A percentile compares a stretch with the other conserved stretches of the same genome.
phyloP scores from a whole-genome alignment of 2,888 invertebrate genomes.

The Brachyptera risi region DNA sequence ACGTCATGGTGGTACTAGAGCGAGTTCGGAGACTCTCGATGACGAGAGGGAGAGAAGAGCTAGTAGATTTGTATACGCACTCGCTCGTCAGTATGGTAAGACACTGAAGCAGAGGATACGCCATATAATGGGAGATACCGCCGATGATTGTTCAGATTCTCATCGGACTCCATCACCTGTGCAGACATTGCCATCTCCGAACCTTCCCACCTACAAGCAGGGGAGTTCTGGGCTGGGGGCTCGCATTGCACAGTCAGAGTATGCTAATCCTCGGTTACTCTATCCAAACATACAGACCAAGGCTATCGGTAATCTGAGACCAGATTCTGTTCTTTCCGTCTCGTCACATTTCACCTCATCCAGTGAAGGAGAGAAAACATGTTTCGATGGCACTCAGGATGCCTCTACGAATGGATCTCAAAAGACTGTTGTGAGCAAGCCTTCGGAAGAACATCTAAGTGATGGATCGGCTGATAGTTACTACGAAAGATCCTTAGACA shows the following conservation, averaged over 20 bases:
- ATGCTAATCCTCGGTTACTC: conserved; percentile 74
- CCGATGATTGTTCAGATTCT: conserved; percentile 21
- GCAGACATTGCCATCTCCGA: conserved; percentile 40
- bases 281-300: conserved; percentile 44
- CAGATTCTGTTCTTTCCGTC: conserved; percentile 52
- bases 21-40: conserved; percentile 45
- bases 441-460: conserved; percentile 41
- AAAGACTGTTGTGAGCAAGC: conserved; percentile 33
- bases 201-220: conserved; percentile 63
- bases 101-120: conserved; percentile 42
- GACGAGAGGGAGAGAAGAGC: conserved; percentile 34
- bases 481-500: conserved; percentile 72
- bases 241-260: conserved; percentile 78
- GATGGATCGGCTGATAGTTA: conserved; percentile 60
- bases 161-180: conserved; percentile 29
- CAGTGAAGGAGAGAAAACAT: conserved; percentile 47
- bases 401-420: conserved; percentile 8
- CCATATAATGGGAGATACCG: conserved; percentile 38
- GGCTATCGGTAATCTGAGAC: conserved; percentile 39
- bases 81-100: conserved; percentile 43
- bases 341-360: conserved; percentile 55
- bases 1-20: conserved; percentile 39
- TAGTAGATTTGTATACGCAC: conserved; percentile 39
- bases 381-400: conserved; percentile 34
- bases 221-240: conserved; percentile 81